Conservation (phyloP, 2,797 vertebrate genomes). For the Paratrypauchen microcephalus region DNA sequence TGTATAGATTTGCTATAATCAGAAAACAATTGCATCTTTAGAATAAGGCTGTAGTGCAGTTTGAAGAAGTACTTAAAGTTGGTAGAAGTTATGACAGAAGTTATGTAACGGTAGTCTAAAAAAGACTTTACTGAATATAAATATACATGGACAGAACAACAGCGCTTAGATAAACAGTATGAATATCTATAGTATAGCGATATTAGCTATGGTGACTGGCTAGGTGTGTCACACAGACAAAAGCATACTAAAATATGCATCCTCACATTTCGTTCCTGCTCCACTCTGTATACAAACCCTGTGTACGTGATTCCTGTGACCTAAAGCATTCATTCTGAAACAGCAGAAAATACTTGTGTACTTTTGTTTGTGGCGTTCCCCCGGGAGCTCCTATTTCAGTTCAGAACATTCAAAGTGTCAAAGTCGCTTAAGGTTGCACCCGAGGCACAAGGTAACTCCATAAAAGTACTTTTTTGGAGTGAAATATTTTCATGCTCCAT, state of each 20-base stretch:
- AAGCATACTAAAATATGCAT: conserved; percentile 18
- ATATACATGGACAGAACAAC: no score
- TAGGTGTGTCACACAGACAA: not conserved
- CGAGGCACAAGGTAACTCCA: not conserved
- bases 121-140: no score
- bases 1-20: no score
- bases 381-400: conserved; percentile 1
- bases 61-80: no score
- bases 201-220: not conserved
- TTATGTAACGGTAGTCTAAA: no score
- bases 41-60: no score
- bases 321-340: conserved; percentile 10
- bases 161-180: no score
- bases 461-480: not conserved
- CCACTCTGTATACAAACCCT: not conserved
- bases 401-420: not conserved
- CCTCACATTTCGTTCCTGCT: not conserved
- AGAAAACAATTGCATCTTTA: no score
- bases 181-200: no score
- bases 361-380: conserved; percentile 1
- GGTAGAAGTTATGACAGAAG: no score
- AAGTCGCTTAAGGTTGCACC: conserved; percentile 2
- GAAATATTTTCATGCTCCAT: no score
- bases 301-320: not conserved
- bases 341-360: not conserved